phyloP scores from a whole-genome alignment of 2,113 vertebrate genomes.

The Colius striatus region DNA sequence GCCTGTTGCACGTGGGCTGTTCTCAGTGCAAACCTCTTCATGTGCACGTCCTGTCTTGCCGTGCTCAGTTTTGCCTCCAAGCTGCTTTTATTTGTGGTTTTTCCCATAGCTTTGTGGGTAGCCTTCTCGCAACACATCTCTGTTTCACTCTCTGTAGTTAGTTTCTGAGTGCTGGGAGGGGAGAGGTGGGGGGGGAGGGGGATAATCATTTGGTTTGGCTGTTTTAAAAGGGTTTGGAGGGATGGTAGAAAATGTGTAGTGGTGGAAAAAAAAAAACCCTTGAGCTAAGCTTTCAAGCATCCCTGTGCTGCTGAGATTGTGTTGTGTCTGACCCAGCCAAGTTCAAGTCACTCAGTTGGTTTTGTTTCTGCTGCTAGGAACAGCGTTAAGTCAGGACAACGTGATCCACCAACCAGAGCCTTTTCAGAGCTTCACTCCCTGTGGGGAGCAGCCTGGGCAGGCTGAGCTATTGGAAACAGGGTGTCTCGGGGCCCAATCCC shows the following conservation, averaged over 20 bases:
- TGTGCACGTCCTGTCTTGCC: not conserved
- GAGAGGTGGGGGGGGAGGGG: accelerated
- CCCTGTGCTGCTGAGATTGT: not conserved
- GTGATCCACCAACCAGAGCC: not conserved
- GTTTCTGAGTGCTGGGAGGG: not conserved
- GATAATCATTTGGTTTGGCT: slow-evolving; percentile 6
- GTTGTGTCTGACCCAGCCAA: not conserved
- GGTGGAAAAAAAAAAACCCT: not conserved
- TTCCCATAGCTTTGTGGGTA: not conserved
- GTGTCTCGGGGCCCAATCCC: not conserved
- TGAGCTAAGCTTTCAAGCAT: not conserved
- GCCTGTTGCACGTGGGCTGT: accelerated
- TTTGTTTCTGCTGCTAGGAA: not conserved
- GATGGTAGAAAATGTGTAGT: not conserved
- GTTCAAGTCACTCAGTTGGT: not conserved
- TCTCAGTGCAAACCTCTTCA: not conserved
- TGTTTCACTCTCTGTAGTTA: not conserved
- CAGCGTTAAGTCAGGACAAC: not conserved
- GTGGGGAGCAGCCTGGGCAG: not conserved
- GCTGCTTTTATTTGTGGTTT: slow-evolving; percentile 22
- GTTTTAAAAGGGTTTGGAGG: not conserved
- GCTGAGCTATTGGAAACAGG: not conserved
- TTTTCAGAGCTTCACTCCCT: not conserved
- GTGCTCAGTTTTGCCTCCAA: not conserved
- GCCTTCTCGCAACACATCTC: not conserved